A percentile compares a stretch with the other conserved stretches of the same genome.
phyloP scores from a whole-genome alignment of 2,113 vertebrate genomes.

The Centropristis striata region DNA sequence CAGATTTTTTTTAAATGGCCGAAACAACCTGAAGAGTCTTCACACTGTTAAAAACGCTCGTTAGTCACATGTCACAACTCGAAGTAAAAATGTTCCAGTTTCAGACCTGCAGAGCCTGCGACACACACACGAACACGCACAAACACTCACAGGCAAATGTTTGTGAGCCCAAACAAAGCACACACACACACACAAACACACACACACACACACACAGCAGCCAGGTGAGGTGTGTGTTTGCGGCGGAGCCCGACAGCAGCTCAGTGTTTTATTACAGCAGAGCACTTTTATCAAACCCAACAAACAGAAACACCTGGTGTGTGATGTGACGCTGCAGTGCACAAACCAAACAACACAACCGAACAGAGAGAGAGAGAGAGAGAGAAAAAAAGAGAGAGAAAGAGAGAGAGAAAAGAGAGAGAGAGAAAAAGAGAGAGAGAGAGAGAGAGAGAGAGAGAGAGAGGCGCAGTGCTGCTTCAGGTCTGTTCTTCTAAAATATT shows the following conservation, averaged over 20 bases:
- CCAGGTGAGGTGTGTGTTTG: conserved; percentile 63
- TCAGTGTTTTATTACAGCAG: conserved; percentile 57
- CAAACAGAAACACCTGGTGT: conserved; percentile 72
- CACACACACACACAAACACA: conserved; percentile 26
- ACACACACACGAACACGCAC: conserved; percentile 34
- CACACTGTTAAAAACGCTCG: neutral
- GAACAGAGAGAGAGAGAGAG: neutral
- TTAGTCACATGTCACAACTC: conserved; percentile 7
- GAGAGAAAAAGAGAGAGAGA: too few relatives aligned
- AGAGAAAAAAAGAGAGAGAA: too few relatives aligned
- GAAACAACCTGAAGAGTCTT: conserved; percentile 9
- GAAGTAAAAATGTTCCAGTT: conserved; percentile 33
- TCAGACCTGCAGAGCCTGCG: conserved; percentile 11
- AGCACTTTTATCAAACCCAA: conserved; percentile 67
- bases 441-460: too few relatives aligned
- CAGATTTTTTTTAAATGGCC: neutral
- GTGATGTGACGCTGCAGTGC: conserved; percentile 57
- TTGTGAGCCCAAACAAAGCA: conserved; percentile 43
- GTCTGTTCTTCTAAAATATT: neutral
- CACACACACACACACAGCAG: conserved; percentile 18
- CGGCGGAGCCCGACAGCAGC: conserved; percentile 55
- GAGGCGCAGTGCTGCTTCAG: neutral
- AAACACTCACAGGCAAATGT: conserved; percentile 54
- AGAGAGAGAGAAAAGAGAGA: too few relatives aligned
- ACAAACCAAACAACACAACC: conserved; percentile 58